Evolutionary conservation across 2,797 vertebrate genomes (phyloP).

Genomic region (Pempheris klunzingeri): DNA sequence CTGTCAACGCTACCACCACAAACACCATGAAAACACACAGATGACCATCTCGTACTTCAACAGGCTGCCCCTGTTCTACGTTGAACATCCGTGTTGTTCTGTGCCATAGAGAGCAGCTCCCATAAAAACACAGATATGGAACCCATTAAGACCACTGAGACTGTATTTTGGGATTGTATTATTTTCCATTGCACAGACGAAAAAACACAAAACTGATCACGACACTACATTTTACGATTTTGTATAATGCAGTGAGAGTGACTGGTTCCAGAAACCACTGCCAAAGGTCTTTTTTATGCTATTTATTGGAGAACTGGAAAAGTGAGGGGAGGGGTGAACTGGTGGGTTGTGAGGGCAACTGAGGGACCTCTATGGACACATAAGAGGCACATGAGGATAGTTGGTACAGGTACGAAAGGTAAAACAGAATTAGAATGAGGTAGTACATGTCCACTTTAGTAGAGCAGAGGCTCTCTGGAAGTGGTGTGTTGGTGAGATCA

Average conservation of each 20-base stretch:
- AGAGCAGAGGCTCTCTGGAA: not conserved
- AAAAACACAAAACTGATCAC: conserved; percentile 60
- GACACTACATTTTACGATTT: conserved; percentile 56
- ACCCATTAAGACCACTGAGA: conserved; percentile 51
- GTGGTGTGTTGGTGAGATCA: conserved; percentile 22
- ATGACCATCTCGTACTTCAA: conserved; percentile 7
- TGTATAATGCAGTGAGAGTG: conserved; percentile 30
- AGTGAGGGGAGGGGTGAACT: conserved; percentile 31
- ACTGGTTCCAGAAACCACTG: conserved; percentile 45
- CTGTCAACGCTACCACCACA: conserved; percentile 69
- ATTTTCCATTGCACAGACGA: conserved; percentile 59
- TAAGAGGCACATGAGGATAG: conserved; percentile 11
- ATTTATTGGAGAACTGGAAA: conserved; percentile 59
- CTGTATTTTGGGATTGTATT: conserved; percentile 35
- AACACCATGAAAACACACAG: conserved; percentile 56
- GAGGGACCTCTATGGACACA: conserved; percentile 12
- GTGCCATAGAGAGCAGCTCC: conserved; percentile 17
- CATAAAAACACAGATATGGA: conserved; percentile 62
- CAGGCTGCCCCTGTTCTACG: conserved; percentile 33
- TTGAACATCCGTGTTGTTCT: conserved; percentile 56
- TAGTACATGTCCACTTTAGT: not conserved
- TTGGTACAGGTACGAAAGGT: not conserved
- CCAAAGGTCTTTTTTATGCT: conserved; percentile 44
- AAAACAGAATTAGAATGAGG: not conserved
- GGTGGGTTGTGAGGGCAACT: conserved; percentile 26